phyloP scores from a whole-genome alignment of 1,140 invertebrate genomes.

The Nilaparvata lugens region DNA sequence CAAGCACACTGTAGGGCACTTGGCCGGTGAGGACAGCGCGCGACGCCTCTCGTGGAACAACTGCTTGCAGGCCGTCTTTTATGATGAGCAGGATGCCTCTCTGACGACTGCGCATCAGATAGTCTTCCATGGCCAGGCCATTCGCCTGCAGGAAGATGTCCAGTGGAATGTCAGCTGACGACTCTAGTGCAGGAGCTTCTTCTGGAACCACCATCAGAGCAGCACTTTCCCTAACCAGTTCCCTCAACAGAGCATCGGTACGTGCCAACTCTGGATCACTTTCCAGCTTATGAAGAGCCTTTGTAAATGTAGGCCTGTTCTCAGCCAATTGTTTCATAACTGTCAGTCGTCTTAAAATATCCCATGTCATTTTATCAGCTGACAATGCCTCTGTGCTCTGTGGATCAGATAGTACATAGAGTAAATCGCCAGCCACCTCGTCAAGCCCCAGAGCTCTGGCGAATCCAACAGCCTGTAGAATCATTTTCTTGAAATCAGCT shows the following conservation, averaged over 20 bases:
- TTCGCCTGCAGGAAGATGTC: constrained; percentile 54
- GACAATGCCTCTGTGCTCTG: constrained; percentile 45
- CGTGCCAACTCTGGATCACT: constrained; percentile 54
- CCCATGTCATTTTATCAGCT: constrained; percentile 49
- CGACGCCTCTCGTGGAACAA: constrained; percentile 63
- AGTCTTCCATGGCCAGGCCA: constrained; percentile 63
- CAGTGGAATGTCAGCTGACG: constrained; percentile 54
- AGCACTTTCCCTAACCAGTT: constrained; percentile 59
- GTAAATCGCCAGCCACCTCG: constrained; percentile 45
- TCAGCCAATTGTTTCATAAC: constrained; percentile 63
- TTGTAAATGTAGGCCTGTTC: constrained; percentile 47
- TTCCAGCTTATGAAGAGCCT: constrained; percentile 48
- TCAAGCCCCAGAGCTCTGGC: constrained; percentile 58
- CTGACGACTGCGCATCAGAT: constrained; percentile 46
- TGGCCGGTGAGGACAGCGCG: constrained; percentile 61
- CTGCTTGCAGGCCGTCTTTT: constrained; percentile 63
- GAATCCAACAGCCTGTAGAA: constrained; percentile 57
- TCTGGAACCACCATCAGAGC: constrained; percentile 56
- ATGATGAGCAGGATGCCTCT: constrained; percentile 55
- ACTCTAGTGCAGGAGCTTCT: constrained; percentile 38
- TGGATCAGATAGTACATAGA: constrained; percentile 49
- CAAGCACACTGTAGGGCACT: constrained; percentile 63
- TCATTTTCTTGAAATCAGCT: constrained; percentile 41
- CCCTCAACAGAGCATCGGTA: constrained; percentile 53
- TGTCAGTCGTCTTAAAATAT: constrained; percentile 58